Base-by-base conservation (phyloP, 2,797 vertebrate genomes). In the Enteromius unitaeniatus region DNA sequence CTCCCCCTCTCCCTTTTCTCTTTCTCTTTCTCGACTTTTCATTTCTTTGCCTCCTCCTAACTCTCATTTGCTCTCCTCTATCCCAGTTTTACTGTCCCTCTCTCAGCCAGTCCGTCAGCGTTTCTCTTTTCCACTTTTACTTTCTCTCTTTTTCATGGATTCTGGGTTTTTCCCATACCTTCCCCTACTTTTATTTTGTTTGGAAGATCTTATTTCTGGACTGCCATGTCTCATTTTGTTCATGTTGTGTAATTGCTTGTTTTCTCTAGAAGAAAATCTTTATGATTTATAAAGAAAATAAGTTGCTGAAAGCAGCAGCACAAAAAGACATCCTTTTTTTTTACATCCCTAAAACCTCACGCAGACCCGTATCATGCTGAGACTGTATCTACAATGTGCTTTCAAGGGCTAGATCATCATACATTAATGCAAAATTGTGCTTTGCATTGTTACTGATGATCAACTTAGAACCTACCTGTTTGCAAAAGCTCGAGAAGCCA, bases 1-100 rank as follows among this genome's bases (percentile, higher is more conserved):
- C 68, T 45, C 83, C 80, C 85, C 88, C 84, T 81, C 79, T 82
- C 74, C 60, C 81, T 79, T 74, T 79, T 82, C 70, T 80, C 78
- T 68, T 68, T 81, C 76, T 60, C 53, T 67, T 60, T 42, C 34
- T 55, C n/a, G 0, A 37, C 64, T 69, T 53, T 40, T 83, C 42
- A 55, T 70, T 77, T 73, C 17, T 55, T 62, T 79, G 70, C 37
- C 75, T 79, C 64, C 58, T 60, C 58, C 67, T 26, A 65, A 78
- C 83, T 70, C 73, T 77, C 81, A 75, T 67, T 88, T 83, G 73
- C 67, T 37, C 53, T 69, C 5, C 51, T 55, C 51, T 40, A 31
- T 78, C 45, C 76, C 49, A 67, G 69, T 78, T 81, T 67, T 55
- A 17, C 73, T 81, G 60, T 81, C 69, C 51, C 51, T 84, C 68